Percentiles rank a stretch among this genome's conserved stretches.
Evolutionary conservation across 1,140 invertebrate species (phyloP).

Genomic region (Spodoptera frugiperda): DNA sequence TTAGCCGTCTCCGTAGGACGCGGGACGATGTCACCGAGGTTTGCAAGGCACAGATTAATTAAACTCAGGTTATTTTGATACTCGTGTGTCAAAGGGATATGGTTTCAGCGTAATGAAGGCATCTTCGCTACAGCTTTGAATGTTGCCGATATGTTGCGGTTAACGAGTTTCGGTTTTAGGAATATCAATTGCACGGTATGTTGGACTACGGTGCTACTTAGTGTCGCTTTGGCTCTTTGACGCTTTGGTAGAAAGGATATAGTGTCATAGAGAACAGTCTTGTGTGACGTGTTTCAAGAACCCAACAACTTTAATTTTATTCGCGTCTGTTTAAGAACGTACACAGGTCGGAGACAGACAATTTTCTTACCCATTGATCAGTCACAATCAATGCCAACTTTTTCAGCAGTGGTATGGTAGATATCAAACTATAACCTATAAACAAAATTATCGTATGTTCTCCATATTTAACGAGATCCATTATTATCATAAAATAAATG

Average conservation of each 20-base stretch:
- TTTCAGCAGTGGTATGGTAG: background rate
- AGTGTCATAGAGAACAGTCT: background rate
- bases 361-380: no score
- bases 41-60: constrained; percentile 63
- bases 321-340: no score
- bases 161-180: constrained; percentile 18
- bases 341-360: no score
- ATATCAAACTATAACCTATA: background rate
- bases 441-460: background rate
- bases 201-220: background rate
- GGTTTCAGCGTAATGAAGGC: constrained; percentile 68
- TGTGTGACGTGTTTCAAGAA: no score
- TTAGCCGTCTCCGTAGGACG: constrained; percentile 52
- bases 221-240: constrained; percentile 2
- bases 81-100: constrained; percentile 73
- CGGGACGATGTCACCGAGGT: constrained; percentile 48
- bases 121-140: constrained; percentile 50
- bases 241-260: background rate
- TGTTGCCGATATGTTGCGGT: constrained; percentile 25
- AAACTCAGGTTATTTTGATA: constrained; percentile 64
- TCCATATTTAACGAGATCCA: background rate
- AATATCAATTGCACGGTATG: background rate
- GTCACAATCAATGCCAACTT: no score
- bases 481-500: background rate
- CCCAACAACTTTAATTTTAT: no score